Conservation (phyloP, 1,140 invertebrate genomes). For the Apis dorsata region DNA sequence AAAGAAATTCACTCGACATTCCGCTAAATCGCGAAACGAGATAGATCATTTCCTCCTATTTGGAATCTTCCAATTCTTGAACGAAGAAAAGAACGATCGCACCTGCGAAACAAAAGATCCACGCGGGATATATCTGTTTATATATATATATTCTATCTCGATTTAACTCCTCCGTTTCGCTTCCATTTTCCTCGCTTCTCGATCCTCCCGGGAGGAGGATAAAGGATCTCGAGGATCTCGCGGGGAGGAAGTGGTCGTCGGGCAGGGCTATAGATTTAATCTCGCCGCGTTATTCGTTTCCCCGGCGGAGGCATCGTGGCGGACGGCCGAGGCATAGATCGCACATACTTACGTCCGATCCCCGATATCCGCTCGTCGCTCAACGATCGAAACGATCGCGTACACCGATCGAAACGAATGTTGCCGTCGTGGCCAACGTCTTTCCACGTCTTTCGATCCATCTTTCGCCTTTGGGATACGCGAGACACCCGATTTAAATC, state of each 20-base stretch:
- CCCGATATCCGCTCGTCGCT: slow-evolving; percentile 33
- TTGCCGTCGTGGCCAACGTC: slow-evolving; percentile 16
- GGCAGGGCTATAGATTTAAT: slow-evolving; percentile 57
- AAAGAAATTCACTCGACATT: too few species aligned
- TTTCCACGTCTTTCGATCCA: background rate
- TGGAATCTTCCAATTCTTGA: too few species aligned
- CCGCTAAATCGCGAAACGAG: too few species aligned
- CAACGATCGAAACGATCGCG: background rate
- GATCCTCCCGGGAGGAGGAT: background rate
- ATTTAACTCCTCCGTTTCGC: slow-evolving; percentile 3
- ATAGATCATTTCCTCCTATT: too few species aligned
- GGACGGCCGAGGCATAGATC: slow-evolving; percentile 35
- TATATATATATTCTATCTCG: background rate
- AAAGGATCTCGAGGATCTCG: background rate
- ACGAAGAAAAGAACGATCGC: background rate
- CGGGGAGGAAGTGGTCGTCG: slow-evolving; percentile 15
- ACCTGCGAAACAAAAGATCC: background rate
- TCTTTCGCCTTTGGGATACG: background rate
- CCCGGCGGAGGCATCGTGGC: slow-evolving; percentile 24
- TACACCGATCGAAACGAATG: slow-evolving; percentile 27
- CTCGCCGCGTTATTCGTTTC: slow-evolving; percentile 50
- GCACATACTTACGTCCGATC: slow-evolving; percentile 34
- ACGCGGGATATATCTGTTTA: too few species aligned
- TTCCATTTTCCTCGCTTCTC: background rate
- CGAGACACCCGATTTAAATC: background rate